Percentiles rank a stretch among this genome's conserved stretches.
phyloP scores from a whole-genome alignment of 2,888 invertebrate species.

The Neoaliturus tenellus region DNA sequence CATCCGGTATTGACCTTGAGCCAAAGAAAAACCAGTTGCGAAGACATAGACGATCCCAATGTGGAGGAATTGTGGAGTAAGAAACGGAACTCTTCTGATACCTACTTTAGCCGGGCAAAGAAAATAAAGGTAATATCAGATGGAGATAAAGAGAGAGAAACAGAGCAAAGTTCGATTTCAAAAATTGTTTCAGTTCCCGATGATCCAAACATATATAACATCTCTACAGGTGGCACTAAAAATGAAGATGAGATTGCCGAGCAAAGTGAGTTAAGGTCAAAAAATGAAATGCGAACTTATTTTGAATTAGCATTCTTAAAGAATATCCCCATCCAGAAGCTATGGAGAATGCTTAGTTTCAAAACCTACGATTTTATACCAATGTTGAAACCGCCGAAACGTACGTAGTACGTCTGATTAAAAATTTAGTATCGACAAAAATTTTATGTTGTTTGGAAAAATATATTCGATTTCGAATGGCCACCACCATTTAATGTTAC shows the following conservation, averaged over 20 bases:
- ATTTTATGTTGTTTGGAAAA: neutral
- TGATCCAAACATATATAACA: no score
- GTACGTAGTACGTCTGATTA: neutral
- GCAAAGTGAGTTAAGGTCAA: neutral
- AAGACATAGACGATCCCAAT: neutral
- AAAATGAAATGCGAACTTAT: neutral
- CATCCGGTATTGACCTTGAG: no score
- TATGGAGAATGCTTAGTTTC: neutral
- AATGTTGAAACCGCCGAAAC: neutral
- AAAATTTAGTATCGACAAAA: neutral
- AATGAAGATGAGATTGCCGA: neutral
- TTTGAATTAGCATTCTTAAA: neutral
- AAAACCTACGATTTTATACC: neutral
- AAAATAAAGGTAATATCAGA: neutral
- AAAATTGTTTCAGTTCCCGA: neutral
- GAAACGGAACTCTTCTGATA: neutral
- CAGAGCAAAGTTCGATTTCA: neutral
- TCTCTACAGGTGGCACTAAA: neutral
- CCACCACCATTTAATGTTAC: neutral
- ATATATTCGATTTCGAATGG: neutral
- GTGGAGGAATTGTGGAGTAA: neutral
- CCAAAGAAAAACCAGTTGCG: neutral
- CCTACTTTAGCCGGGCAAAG: neutral
- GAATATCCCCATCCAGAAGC: neutral
- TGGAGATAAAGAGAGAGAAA: neutral